Evolutionary conservation across 23 tunicate species (phyloP).

Genomic region (Halocynthia aurantium): DNA sequence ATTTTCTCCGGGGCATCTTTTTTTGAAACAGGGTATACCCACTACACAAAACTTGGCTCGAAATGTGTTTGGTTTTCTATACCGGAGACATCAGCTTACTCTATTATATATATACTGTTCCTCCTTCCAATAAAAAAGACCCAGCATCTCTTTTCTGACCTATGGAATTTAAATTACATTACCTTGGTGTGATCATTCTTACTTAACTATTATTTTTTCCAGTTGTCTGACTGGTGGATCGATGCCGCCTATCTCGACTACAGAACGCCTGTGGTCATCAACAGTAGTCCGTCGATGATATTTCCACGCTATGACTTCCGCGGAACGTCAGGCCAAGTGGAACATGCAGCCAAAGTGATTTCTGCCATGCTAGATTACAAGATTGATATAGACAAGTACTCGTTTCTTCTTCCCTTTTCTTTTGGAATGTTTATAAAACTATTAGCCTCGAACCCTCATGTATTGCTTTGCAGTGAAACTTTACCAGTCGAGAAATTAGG

Average conservation of each 20-base stretch:
- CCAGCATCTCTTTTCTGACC: too few relatives aligned
- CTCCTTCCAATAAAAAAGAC: too few relatives aligned
- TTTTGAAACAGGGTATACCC: too few relatives aligned
- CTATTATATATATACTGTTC: too few relatives aligned
- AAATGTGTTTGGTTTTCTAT: too few relatives aligned
- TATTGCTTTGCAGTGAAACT: slow-evolving; percentile 23
- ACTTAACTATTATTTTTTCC: background rate
- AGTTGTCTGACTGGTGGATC: slow-evolving; percentile 83
- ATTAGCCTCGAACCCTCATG: background rate
- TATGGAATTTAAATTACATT: too few relatives aligned
- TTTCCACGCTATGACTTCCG: slow-evolving; percentile 73
- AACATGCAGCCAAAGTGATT: slow-evolving; percentile 80
- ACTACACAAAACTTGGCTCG: too few relatives aligned
- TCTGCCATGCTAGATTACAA: slow-evolving; percentile 62
- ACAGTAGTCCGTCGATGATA: slow-evolving; percentile 77
- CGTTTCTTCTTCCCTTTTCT: background rate
- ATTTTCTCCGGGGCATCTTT: too few relatives aligned
- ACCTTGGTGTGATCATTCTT: too few relatives aligned
- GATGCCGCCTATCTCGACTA: slow-evolving; percentile 58
- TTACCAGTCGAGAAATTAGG: slow-evolving; percentile 70
- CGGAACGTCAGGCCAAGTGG: slow-evolving; percentile 59
- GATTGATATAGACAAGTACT: slow-evolving; percentile 50
- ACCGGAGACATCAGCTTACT: too few relatives aligned
- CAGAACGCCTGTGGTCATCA: slow-evolving; percentile 56
- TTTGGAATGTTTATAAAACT: slow-evolving; percentile 2